Evolutionary conservation across 2,888 invertebrate species (phyloP).

Genomic region (Lydus trimaculatus): DNA sequence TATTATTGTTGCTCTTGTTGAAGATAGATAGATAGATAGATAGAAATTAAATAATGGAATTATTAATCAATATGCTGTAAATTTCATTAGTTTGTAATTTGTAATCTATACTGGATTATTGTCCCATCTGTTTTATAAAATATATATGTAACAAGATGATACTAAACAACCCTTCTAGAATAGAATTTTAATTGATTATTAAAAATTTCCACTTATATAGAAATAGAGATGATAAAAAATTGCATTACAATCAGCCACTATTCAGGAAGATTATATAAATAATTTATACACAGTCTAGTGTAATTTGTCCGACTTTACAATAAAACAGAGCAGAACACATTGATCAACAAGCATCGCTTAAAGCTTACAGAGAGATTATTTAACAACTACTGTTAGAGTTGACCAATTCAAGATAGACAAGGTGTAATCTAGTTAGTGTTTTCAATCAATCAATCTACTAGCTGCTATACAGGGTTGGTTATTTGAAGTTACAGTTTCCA

Average conservation of each 20-base stretch:
- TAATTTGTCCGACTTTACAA: too few relatives aligned
- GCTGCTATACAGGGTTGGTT: too few relatives aligned
- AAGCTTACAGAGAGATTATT: too few relatives aligned
- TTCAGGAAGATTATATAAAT: too few relatives aligned
- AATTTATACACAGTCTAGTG: too few relatives aligned
- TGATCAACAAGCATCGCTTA: too few relatives aligned
- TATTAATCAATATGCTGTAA: conserved; percentile 51
- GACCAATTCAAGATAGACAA: too few relatives aligned
- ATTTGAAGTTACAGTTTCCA: too few relatives aligned
- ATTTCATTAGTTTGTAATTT: conserved; percentile 42
- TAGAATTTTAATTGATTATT: neutral
- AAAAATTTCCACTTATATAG: neutral
- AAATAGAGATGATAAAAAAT: neutral
- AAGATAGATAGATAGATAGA: conserved; percentile 30
- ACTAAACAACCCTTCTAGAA: neutral
- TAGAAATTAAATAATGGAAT: conserved; percentile 55
- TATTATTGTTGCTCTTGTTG: conserved; percentile 11
- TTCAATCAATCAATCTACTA: too few relatives aligned
- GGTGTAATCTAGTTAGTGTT: too few relatives aligned
- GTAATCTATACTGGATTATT: conserved; percentile 32
- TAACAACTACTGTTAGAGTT: too few relatives aligned
- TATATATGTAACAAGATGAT: neutral
- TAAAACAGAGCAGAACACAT: too few relatives aligned
- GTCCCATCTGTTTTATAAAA: conserved; percentile 15
- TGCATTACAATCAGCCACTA: neutral